Conservation (phyloP, 1,140 invertebrate genomes). For the Colletes gigas region DNA sequence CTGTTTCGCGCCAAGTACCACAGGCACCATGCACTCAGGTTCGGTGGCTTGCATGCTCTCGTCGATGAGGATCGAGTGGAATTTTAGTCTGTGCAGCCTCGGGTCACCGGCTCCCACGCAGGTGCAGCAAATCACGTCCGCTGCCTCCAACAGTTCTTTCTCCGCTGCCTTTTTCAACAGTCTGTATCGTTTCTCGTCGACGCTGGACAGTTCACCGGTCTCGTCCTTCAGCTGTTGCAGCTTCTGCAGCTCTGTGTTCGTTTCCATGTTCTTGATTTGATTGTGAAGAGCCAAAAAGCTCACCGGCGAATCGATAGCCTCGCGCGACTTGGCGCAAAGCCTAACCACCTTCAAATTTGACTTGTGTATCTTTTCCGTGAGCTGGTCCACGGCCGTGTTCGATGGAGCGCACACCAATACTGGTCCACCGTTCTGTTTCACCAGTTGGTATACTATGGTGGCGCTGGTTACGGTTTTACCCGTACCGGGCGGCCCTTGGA, state of each 20-base stretch:
- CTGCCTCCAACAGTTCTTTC: constrained; percentile 94
- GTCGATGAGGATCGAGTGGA: constrained; percentile 98
- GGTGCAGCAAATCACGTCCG: constrained; percentile 99
- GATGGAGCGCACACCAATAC: constrained; percentile 99
- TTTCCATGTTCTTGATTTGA: constrained; percentile 97
- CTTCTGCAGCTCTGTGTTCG: constrained; percentile 95
- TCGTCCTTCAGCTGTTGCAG: constrained; percentile 98
- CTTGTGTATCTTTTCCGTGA: constrained; percentile 99
- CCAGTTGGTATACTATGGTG: constrained; percentile 99
- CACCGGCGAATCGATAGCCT: constrained; percentile 98
- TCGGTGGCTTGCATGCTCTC: constrained; percentile 99
- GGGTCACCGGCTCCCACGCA: constrained; percentile 99
- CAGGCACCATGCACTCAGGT: constrained; percentile 99
- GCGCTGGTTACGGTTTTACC: constrained; percentile 99
- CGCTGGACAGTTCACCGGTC: constrained; percentile 95
- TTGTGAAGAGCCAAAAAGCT: constrained; percentile 98
- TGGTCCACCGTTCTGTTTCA: constrained; percentile 95
- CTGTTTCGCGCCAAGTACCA: constrained; percentile 97
- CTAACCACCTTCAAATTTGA: constrained; percentile 98
- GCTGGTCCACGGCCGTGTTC: constrained; percentile 99
- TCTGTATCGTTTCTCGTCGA: constrained; percentile 97
- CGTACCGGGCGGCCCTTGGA: constrained; percentile 97
- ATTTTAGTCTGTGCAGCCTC: constrained; percentile 93
- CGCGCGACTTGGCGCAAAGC: constrained; percentile 98
- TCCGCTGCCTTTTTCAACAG: constrained; percentile 95